Evolutionary conservation across 2,888 invertebrate genomes (phyloP).

Genomic region (Conops quadrifasciatus): DNA sequence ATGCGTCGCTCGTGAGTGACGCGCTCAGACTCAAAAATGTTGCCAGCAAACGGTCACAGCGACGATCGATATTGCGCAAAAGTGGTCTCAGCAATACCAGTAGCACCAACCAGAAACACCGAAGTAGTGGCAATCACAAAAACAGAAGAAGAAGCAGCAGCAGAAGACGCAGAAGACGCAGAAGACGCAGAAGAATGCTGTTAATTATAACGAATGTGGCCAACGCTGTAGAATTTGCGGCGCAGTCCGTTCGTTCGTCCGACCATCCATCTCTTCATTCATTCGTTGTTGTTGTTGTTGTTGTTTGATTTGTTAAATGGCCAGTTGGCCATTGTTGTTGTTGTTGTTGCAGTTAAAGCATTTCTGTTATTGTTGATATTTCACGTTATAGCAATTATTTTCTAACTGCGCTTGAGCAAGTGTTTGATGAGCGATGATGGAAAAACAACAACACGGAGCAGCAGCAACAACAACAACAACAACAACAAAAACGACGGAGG

Average conservation of each 20-base stretch:
- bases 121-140: background rate
- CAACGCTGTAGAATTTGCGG: slow-evolving; percentile 1
- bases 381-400: slow-evolving; percentile 35
- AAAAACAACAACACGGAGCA: background rate
- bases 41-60: background rate
- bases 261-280: too few species aligned
- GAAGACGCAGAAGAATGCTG: background rate
- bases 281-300: slow-evolving; percentile 4
- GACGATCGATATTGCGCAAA: background rate
- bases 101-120: background rate
- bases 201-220: slow-evolving; percentile 14
- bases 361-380: background rate
- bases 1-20: too few species aligned
- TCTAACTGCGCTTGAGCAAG: slow-evolving; percentile 37
- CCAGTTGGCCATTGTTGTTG: slow-evolving; percentile 16
- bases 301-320: background rate
- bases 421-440: slow-evolving; percentile 9
- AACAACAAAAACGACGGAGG: background rate
- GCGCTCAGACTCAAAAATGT: too few species aligned
- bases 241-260: slow-evolving; percentile 30
- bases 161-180: background rate
- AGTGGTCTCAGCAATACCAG: slow-evolving; percentile 2
- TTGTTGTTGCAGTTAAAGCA: slow-evolving; percentile 4
- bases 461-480: background rate
- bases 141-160: background rate